Evolutionary conservation across 2,888 invertebrate genomes (phyloP).

Genomic region (Zaprionus lineosus): DNA sequence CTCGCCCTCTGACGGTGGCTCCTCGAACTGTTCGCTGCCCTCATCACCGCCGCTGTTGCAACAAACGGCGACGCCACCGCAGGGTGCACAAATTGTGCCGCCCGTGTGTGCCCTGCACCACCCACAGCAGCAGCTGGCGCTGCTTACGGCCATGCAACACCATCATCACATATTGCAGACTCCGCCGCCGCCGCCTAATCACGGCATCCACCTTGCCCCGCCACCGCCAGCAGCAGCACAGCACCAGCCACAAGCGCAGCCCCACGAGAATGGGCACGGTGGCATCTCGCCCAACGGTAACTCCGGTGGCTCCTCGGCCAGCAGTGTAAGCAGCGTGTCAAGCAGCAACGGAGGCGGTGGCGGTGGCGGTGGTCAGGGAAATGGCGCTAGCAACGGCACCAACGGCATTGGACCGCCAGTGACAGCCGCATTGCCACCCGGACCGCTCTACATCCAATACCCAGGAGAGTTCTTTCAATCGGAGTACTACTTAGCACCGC

Average conservation of each 20-base stretch:
- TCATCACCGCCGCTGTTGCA: conserved; percentile 80
- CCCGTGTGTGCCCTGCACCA: conserved; percentile 80
- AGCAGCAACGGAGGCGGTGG: conserved; percentile 62
- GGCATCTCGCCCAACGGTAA: conserved; percentile 55
- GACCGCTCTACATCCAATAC: conserved; percentile 82
- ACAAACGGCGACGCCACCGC: conserved; percentile 78
- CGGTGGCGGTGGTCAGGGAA: conserved; percentile 42
- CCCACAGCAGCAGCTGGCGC: conserved; percentile 80
- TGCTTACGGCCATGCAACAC: conserved; percentile 81
- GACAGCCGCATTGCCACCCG: conserved; percentile 67
- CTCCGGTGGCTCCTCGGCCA: conserved; percentile 70
- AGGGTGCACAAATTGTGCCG: conserved; percentile 79
- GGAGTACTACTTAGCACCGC: conserved; percentile 82
- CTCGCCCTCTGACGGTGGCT: conserved; percentile 75
- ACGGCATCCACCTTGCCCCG: conserved; percentile 22
- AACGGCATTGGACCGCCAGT: conserved; percentile 70
- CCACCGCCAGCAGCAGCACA: conserved; percentile 22
- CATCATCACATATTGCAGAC: conserved; percentile 63
- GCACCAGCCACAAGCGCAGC: conserved; percentile 51
- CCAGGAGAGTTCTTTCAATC: conserved; percentile 82
- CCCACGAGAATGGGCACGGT: conserved; percentile 70
- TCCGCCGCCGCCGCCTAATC: conserved; percentile 34
- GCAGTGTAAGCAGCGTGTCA: conserved; percentile 68
- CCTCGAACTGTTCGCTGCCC: conserved; percentile 75
- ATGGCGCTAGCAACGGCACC: conserved; percentile 61